Evolutionary conservation across 2,797 vertebrate genomes (phyloP).

Genomic region (Neosilurus hyrtlii): DNA sequence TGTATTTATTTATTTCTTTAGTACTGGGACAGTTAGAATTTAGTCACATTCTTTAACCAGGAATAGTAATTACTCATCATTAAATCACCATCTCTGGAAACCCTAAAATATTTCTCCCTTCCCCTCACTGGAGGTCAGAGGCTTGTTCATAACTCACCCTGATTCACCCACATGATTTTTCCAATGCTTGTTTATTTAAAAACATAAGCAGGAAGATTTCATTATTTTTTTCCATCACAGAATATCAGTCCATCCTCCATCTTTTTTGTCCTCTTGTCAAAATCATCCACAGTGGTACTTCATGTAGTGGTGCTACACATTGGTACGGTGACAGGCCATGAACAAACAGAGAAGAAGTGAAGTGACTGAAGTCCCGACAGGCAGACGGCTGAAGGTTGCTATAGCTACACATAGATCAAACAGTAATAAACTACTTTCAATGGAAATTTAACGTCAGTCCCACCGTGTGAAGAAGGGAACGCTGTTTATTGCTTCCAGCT

Average conservation of each 20-base stretch:
- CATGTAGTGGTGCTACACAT: no score
- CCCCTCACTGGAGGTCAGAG: background rate
- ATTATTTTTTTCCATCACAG: conserved; percentile 20
- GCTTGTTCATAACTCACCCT: background rate
- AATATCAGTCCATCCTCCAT: background rate
- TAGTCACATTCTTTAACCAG: conserved; percentile 8
- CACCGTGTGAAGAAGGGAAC: conserved; percentile 26
- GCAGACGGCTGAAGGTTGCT: conserved; percentile 30
- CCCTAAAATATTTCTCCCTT: background rate
- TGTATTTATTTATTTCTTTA: background rate
- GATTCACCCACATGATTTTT: background rate
- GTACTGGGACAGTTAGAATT: background rate
- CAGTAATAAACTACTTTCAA: conserved; percentile 49
- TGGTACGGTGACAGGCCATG: background rate
- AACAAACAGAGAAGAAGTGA: conserved; percentile 13
- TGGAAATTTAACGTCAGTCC: conserved; percentile 35
- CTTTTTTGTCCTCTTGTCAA: conserved; percentile 17
- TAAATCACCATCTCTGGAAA: conserved; percentile 4
- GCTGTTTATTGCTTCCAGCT: conserved; percentile 38
- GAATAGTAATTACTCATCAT: conserved; percentile 22
- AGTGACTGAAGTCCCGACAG: conserved; percentile 15
- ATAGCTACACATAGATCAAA: conserved; percentile 44
- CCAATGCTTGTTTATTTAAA: background rate
- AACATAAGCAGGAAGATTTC: background rate
- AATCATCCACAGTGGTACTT: no score